Base-by-base conservation (phyloP, 1,140 invertebrate species). In the Drosophila murphyi region DNA sequence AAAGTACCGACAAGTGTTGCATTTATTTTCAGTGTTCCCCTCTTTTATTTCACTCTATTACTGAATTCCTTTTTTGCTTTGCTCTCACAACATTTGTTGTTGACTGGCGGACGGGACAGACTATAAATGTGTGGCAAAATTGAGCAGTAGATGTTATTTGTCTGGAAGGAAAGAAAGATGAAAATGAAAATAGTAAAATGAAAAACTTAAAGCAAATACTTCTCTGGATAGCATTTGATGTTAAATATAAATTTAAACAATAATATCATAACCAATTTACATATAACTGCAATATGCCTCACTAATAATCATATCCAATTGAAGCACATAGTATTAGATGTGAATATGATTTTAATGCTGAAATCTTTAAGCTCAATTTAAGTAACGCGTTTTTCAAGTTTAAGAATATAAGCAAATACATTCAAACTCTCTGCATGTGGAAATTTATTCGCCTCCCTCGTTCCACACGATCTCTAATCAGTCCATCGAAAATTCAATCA, bases 1-100 rank as follows among this genome's bases (percentile, higher is more conserved):
- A 64, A 52, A 79, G 12, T 39, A 37, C 73, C 57, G 29, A 60
- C 37, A 56, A 75, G 71, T 52, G 50, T 50, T 48, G 68, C 55
- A 41, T 67, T 76, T 71, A 67, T 72, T 72, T 50, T 50, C 43
- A 7, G 35, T 69, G 47, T n/a, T 5, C 50, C 20, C 5, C 51
- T 41, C 56, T 45, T 3, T 29, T 55, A 37, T 39, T 35, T 56
- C 28, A 31, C 41, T 47, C 69, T 37, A 1, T 32, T 20, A 20
- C 20, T 20, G 20, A 54, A 20, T 29, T 28, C 37, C 43, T 34
- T 8, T 61, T 6, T 57, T 45, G 3, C 37, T 28, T 6, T 51
- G 35, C 12, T 20, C 32, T 8, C 10, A 8, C n/a, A 35, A 34
- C 32, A n/a, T 28, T 61, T 48, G 31, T 48, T 35, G 59, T 29